These are phyloP conservation scores for Epinotia bilunana DNA, from an alignment of 2,888 invertebrate genomes.

Conservation along the genomic window DNA sequence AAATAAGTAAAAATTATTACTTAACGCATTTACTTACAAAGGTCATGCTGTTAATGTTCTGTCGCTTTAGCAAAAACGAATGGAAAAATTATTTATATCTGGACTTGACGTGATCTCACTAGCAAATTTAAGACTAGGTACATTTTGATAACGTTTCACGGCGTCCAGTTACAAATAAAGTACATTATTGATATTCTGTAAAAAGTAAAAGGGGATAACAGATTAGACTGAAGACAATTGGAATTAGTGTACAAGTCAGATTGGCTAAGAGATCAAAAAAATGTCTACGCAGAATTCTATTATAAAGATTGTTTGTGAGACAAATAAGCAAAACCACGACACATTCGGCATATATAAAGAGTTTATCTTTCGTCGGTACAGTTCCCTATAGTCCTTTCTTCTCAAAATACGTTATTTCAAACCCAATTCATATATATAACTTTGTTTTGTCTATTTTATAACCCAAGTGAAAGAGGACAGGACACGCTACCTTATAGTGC, in stretches of 20 bases:
- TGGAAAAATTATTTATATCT: slow-evolving; percentile 12
- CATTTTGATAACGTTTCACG: background rate
- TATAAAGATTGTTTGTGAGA: background rate
- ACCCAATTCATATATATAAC: background rate
- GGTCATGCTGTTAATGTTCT: slow-evolving; percentile 1
- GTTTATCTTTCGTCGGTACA: background rate
- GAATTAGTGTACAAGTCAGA: background rate
- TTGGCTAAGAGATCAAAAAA: background rate
- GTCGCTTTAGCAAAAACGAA: background rate
- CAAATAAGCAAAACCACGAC: no score
- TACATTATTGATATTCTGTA: background rate
- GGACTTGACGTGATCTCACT: background rate
- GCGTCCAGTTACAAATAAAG: slow-evolving; percentile 21
- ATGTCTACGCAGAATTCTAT: background rate
- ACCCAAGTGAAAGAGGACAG: background rate
- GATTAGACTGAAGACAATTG: slow-evolving; percentile 29
- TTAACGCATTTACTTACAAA: no score
- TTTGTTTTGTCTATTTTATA: background rate
- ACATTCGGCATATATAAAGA: background rate
- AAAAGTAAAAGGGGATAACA: slow-evolving; percentile 2
- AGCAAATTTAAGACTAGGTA: background rate
- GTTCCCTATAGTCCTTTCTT: background rate
- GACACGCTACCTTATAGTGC: no score
- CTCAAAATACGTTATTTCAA: no score
- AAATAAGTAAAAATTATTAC: background rate